Evolutionary conservation across 2,797 vertebrate genomes (phyloP).

Genomic region (Spinibarbus caldwelli): DNA sequence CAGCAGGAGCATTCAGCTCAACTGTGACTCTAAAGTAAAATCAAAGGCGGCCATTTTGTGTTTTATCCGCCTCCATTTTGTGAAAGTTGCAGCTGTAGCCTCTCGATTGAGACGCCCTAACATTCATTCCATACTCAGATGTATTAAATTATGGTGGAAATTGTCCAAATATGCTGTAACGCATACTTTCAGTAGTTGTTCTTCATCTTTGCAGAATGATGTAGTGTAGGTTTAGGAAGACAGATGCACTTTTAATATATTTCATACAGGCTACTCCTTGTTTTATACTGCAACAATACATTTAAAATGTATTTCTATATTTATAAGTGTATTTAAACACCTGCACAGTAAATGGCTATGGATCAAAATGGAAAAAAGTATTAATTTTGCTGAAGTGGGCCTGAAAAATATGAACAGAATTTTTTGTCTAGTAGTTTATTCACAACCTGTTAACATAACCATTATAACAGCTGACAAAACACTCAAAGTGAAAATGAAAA

Average conservation of each 20-base stretch:
- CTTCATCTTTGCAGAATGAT: not conserved
- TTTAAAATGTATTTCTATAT: not conserved
- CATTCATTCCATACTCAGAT: constrained; percentile 51
- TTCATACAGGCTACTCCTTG: too few species aligned
- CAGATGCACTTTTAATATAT: not conserved
- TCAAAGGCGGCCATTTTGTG: constrained; percentile 82
- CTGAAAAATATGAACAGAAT: not conserved
- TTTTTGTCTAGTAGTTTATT: not conserved
- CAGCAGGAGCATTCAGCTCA: constrained; percentile 16
- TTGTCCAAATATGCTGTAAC: constrained; percentile 19
- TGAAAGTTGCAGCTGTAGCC: constrained; percentile 65
- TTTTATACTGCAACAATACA: not conserved
- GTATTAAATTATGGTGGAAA: constrained; percentile 42
- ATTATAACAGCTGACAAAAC: constrained; percentile 22
- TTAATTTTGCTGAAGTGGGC: not conserved
- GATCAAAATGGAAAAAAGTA: not conserved
- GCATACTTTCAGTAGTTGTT: not conserved
- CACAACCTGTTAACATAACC: not conserved
- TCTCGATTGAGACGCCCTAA: constrained; percentile 34
- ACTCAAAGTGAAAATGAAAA: constrained; percentile 37
- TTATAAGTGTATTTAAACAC: not conserved
- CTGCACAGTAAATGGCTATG: not conserved
- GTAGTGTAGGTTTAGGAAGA: not conserved
- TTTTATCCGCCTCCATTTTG: constrained; percentile 80
- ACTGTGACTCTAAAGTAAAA: constrained; percentile 29